These are phyloP conservation scores for Ophonus ardosiacus DNA, from an alignment of 2,888 invertebrate species.

Conservation along the genomic window DNA sequence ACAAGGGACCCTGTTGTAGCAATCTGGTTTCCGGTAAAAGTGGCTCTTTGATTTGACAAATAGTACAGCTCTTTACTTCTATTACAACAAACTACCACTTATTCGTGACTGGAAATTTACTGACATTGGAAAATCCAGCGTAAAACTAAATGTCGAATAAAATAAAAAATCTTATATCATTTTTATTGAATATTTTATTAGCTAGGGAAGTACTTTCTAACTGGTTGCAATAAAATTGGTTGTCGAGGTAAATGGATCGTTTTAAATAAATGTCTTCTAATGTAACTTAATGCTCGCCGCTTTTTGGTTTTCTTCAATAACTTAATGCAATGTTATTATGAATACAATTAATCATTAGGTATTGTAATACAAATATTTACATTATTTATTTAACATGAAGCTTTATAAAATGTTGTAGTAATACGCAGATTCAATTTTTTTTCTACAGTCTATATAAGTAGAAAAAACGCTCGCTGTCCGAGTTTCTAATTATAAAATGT, in stretches of 20 bases:
- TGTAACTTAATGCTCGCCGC: neutral
- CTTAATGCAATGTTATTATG: neutral
- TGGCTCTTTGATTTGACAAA: too few species aligned
- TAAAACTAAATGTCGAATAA: neutral
- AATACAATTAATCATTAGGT: neutral
- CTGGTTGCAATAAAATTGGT: slow-evolving; percentile 7
- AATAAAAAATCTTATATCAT: slow-evolving; percentile 5
- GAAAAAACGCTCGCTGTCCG: too few species aligned
- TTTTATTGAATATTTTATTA: slow-evolving; percentile 30
- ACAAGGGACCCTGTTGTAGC: too few species aligned
- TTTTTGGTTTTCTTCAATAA: neutral
- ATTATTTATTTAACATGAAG: too few species aligned
- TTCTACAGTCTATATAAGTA: too few species aligned
- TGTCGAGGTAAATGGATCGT: slow-evolving; percentile 14
- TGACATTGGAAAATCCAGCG: neutral
- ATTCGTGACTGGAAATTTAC: neutral
- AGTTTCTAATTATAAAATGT: too few species aligned
- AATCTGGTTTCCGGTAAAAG: too few species aligned
- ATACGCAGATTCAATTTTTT: too few species aligned
- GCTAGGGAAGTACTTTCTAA: slow-evolving; percentile 4
- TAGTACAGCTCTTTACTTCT: neutral
- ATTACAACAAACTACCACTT: neutral
- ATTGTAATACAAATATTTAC: neutral
- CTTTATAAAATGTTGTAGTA: too few species aligned
- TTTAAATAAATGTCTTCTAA: slow-evolving; percentile 24